These are phyloP conservation scores for Xiphophorus hellerii DNA, from an alignment of 2,113 vertebrate genomes.

Conservation along the genomic window DNA sequence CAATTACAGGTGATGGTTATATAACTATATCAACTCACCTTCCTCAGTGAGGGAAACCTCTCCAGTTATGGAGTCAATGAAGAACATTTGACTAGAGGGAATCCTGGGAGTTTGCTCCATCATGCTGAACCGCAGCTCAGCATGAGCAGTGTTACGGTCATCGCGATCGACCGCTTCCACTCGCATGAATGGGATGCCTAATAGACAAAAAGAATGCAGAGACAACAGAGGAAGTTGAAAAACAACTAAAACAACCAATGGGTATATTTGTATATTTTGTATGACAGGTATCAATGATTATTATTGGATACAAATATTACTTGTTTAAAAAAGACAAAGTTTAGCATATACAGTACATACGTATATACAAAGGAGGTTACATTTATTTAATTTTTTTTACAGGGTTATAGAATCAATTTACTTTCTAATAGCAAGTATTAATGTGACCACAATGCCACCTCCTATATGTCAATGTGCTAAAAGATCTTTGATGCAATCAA, in stretches of 20 bases:
- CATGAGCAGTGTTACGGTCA: slow-evolving; percentile 80
- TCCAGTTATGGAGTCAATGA: slow-evolving; percentile 74
- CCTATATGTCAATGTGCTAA: too few relatives aligned
- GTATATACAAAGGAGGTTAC: too few relatives aligned
- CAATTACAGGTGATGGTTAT: background rate
- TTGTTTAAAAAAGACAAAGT: too few relatives aligned
- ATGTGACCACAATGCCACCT: too few relatives aligned
- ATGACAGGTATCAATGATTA: background rate
- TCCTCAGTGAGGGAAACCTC: slow-evolving; percentile 82
- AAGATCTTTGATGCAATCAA: too few relatives aligned
- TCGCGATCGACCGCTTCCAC: slow-evolving; percentile 77
- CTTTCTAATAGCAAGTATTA: too few relatives aligned
- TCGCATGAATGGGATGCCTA: slow-evolving; percentile 81
- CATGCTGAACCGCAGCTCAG: slow-evolving; percentile 81
- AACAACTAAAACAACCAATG: background rate
- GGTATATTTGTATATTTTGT: too few relatives aligned
- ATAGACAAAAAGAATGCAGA: slow-evolving; percentile 1
- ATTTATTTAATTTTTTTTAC: too few relatives aligned
- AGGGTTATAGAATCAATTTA: too few relatives aligned
- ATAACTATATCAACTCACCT: slow-evolving; percentile 68
- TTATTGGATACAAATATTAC: background rate
- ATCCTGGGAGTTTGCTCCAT: slow-evolving; percentile 81
- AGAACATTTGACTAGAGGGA: slow-evolving; percentile 80
- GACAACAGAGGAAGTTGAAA: background rate
- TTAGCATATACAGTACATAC: too few relatives aligned